These are phyloP conservation scores for Gambusia yucatana DNA, from an alignment of 2,797 vertebrate species.

Conservation along the genomic window DNA sequence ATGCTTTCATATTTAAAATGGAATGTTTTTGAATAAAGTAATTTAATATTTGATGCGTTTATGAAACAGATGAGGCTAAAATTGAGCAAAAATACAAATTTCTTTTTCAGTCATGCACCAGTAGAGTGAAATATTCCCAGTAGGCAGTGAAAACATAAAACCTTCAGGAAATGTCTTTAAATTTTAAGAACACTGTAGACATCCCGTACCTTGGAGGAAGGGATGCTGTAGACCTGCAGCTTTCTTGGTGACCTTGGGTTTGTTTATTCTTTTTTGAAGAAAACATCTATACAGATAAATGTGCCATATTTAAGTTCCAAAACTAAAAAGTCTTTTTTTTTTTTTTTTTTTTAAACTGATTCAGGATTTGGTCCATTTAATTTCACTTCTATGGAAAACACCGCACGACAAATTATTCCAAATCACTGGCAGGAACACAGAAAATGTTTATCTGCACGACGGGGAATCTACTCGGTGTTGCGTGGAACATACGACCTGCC, in stretches of 20 bases:
- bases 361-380: slow-evolving; percentile 10
- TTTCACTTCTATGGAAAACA: slow-evolving; percentile 25
- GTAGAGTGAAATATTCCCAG: neutral
- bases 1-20: neutral
- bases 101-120: neutral
- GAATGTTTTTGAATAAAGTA: neutral
- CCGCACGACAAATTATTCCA: slow-evolving; percentile 11
- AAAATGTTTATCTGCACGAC: neutral
- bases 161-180: neutral
- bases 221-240: neutral
- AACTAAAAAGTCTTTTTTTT: slow-evolving; percentile 4
- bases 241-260: neutral
- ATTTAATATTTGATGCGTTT: neutral
- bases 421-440: slow-evolving; percentile 2
- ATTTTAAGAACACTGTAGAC: neutral
- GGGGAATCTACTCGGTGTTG: no score
- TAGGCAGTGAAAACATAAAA: neutral
- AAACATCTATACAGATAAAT: neutral
- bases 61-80: neutral
- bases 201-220: neutral
- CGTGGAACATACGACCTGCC: neutral
- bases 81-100: neutral
- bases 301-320: slow-evolving; percentile 18
- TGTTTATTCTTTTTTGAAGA: neutral
- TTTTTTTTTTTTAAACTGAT: slow-evolving; percentile 33